A percentile compares a stretch with the other conserved stretches of the same genome.
Conservation (phyloP, 2,113 vertebrate genomes). For the Ivindomyrus marchei region DNA sequence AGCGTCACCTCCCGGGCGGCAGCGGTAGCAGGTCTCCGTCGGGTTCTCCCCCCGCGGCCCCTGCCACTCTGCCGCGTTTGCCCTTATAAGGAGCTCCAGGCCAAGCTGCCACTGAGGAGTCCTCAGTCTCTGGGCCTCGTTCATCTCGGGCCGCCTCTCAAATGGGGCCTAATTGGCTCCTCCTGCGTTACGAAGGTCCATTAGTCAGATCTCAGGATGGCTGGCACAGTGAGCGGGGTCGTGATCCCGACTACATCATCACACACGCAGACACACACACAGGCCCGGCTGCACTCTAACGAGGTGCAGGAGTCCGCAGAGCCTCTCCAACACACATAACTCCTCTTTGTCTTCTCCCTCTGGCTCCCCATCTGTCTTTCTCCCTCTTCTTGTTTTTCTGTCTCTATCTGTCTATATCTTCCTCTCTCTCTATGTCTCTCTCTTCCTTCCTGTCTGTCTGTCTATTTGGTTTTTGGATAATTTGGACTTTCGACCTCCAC, state of each 20-base stretch:
- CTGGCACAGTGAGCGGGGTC: background rate
- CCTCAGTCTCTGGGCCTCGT: background rate
- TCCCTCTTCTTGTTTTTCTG: background rate
- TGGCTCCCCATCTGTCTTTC: background rate
- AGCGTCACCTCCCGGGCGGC: background rate
- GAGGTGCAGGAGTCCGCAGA: background rate
- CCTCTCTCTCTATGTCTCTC: background rate
- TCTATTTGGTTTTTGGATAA: background rate
- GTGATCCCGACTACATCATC: background rate
- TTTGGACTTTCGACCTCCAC: background rate
- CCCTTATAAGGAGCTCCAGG: background rate
- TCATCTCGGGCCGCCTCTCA: background rate
- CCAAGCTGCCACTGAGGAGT: background rate
- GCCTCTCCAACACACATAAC: background rate
- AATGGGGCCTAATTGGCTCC: constrained; percentile 10
- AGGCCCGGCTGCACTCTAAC: background rate
- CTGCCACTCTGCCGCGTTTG: background rate
- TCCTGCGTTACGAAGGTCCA: background rate
- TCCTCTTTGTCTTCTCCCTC: background rate
- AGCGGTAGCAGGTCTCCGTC: background rate
- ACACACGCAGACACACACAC: background rate
- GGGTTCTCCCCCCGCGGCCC: background rate
- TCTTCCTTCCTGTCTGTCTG: background rate
- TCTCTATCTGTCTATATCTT: background rate
- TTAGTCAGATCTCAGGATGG: background rate